A percentile compares a stretch with the other conserved stretches of the same genome.
Evolutionary conservation across 1,140 invertebrate genomes (phyloP).

Genomic region (Heliconius nattereri): DNA sequence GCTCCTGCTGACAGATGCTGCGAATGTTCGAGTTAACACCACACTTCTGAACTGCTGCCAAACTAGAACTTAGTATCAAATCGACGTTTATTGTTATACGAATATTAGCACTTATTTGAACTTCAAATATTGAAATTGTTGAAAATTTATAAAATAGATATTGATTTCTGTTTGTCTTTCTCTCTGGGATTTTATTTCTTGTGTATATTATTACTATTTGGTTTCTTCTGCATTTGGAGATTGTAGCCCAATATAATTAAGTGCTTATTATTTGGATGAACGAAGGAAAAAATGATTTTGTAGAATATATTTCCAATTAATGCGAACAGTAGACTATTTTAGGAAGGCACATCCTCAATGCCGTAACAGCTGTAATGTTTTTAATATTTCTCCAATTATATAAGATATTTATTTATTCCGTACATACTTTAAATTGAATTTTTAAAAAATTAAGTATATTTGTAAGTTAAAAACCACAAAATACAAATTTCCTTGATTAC

Average conservation of each 20-base stretch:
- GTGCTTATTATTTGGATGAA: no score
- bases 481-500: background rate
- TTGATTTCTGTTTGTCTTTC: background rate
- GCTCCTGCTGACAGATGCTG: conserved; percentile 61
- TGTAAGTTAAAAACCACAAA: background rate
- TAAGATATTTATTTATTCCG: background rate
- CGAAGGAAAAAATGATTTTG: no score
- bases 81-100: conserved; percentile 49
- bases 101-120: background rate
- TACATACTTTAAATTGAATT: background rate
- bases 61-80: conserved; percentile 49
- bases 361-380: no score
- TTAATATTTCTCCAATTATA: no score
- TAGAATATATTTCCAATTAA: no score
- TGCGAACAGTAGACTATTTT: no score
- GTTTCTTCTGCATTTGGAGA: no score
- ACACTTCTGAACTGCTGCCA: conserved; percentile 70
- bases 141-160: background rate
- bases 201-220: no score
- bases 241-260: no score
- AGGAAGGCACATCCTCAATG: no score
- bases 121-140: background rate
- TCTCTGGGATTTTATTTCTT: no score
- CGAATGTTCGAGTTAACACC: conserved; percentile 64
- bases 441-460: background rate